Percentiles rank a stretch among this genome's conserved stretches.
phyloP scores from a whole-genome alignment of 2,113 vertebrate genomes.

The Vanacampus margaritifer region DNA sequence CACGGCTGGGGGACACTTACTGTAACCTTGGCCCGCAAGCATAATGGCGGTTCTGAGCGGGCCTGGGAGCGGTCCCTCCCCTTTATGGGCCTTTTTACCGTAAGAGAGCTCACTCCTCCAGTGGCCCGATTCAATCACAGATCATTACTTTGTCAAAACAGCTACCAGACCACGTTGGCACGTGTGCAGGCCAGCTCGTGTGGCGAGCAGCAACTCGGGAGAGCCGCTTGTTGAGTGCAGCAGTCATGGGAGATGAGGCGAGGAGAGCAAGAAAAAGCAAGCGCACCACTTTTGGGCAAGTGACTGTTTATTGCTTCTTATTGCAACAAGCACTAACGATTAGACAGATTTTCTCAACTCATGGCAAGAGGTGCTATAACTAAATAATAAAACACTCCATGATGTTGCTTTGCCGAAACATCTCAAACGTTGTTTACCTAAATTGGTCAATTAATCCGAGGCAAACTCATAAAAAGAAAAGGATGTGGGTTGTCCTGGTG shows the following conservation, averaged over 20 bases:
- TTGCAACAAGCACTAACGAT: slow-evolving; percentile 50
- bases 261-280: slow-evolving; percentile 40
- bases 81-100: slow-evolving; percentile 60
- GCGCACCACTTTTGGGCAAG: slow-evolving; percentile 48
- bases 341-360: slow-evolving; percentile 38
- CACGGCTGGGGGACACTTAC: slow-evolving; percentile 61
- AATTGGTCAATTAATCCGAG: slow-evolving; percentile 62
- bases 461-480: slow-evolving; percentile 61
- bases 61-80: slow-evolving; percentile 47
- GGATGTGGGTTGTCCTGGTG: slow-evolving; percentile 47
- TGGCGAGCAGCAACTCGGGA: slow-evolving; percentile 23
- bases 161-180: slow-evolving; percentile 61
- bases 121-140: slow-evolving; percentile 56
- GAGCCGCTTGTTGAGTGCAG: slow-evolving; percentile 38
- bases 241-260: slow-evolving; percentile 45
- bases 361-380: slow-evolving; percentile 39
- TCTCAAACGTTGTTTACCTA: slow-evolving; percentile 56
- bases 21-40: slow-evolving; percentile 57
- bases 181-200: slow-evolving; percentile 32
- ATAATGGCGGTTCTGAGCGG: slow-evolving; percentile 57
- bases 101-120: slow-evolving; percentile 56
- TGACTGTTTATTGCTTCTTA: slow-evolving; percentile 61
- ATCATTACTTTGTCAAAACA: slow-evolving; percentile 68
- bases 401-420: slow-evolving; percentile 56
- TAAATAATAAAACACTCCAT: slow-evolving; percentile 57